phyloP scores from a whole-genome alignment of 2,113 vertebrate genomes.

The Eurypyga helias region DNA sequence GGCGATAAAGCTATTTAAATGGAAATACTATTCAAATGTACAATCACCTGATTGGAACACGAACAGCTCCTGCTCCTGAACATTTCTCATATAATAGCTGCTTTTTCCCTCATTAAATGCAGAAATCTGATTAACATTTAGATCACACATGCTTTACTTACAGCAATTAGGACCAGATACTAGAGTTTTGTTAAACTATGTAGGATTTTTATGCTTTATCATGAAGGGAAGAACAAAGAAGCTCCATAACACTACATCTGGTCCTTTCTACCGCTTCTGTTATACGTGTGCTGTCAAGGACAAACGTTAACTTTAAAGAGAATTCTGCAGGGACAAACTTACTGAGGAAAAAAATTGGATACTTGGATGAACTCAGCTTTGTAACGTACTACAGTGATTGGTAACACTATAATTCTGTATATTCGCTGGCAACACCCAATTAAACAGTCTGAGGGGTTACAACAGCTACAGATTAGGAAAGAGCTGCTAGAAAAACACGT shows the following conservation, averaged over 20 bases:
- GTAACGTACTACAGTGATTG: neutral
- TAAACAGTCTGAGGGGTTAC: slow-evolving; percentile 36
- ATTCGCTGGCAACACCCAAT: slow-evolving; percentile 10
- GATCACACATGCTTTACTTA: slow-evolving; percentile 62
- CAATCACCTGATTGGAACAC: slow-evolving; percentile 25
- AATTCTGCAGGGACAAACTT: slow-evolving; percentile 29
- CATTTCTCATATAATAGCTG: slow-evolving; percentile 59
- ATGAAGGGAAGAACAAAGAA: slow-evolving; percentile 63
- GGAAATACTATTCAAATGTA: slow-evolving; percentile 62
- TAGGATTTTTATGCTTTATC: slow-evolving; percentile 50
- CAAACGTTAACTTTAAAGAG: slow-evolving; percentile 45
- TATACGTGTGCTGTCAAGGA: neutral
- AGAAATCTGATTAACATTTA: slow-evolving; percentile 73
- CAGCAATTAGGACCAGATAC: slow-evolving; percentile 70
- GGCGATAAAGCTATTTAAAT: slow-evolving; percentile 58
- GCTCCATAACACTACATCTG: slow-evolving; percentile 26
- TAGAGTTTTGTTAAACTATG: slow-evolving; percentile 46
- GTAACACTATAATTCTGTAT: neutral
- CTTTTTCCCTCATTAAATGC: slow-evolving; percentile 71
- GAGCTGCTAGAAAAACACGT: neutral
- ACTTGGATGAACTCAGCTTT: slow-evolving; percentile 2
- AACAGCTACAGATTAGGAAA: slow-evolving; percentile 14
- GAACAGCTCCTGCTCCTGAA: slow-evolving; percentile 48
- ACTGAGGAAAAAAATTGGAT: neutral
- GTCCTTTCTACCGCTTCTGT: slow-evolving; percentile 1